Base-by-base conservation (phyloP, 2,797 vertebrate species). In the Sylvilagus floridanus region DNA sequence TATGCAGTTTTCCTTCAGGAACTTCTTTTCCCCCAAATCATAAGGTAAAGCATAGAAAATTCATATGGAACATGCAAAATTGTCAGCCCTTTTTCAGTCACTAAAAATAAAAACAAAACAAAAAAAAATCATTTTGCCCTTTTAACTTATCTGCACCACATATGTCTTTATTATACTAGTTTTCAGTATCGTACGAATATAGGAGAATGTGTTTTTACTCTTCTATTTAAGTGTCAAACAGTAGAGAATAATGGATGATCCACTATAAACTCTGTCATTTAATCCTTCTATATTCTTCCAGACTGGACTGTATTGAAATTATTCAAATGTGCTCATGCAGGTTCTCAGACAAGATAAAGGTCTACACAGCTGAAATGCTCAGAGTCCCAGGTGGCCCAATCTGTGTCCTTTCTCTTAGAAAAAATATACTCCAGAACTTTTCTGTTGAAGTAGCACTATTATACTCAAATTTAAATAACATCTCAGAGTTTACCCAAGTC, bases 381-480 rank as follows among this genome's bases (percentile, higher is more conserved):
- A 66, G 14, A 79, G 32, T 4, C 35, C 9, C 54, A 62, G 17
- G 62, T 62, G 2, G 13, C 66, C 11, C 0, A 10, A 24, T 16
- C 5, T 52, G 14, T 7, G 50, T 71, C 26, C 21, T 54, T 76
- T 69, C 11, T 84, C 7, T 66, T 35, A 47, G 50, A 19, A 32
- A 78, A 30, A 91, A 57, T 17, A 2, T 19, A 63, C 11, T 69
- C 13, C 12, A 52, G 68, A 77, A 52, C 11, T 21, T 30, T 62
- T 8, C 24, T 75, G 71, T 50, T 26, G 19, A 79, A 91, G 68
- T 17, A 93, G 24, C 77, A 16, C 14, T 75, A 16, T 77, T 68
- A 63, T 54, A 84, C n/a, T 84, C 22, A 76, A 78, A 69, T 69
- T 72, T 68, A 88, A 77, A 60, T 73, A 88, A 82, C n/a, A 26